Conservation (phyloP, 1,140 invertebrate genomes). For the Cyclina sinensis region DNA sequence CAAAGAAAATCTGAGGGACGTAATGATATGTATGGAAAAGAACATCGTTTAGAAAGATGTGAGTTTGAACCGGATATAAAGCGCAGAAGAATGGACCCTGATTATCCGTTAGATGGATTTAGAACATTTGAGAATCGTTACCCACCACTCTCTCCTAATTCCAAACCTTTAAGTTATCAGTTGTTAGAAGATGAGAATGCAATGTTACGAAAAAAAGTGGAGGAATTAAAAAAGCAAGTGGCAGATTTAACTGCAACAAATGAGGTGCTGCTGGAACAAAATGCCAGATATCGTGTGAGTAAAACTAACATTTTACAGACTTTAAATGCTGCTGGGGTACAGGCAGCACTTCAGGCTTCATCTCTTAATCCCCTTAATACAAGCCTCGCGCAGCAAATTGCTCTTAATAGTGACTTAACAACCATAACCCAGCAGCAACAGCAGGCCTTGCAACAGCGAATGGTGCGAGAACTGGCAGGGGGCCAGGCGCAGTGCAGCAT, state of each 20-base stretch:
- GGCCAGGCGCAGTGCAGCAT: slow-evolving; percentile 70
- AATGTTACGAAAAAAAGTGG: slow-evolving; percentile 91
- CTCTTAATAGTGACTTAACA: slow-evolving; percentile 84
- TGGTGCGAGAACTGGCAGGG: slow-evolving; percentile 72
- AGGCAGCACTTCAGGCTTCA: slow-evolving; percentile 69
- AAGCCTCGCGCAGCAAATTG: slow-evolving; percentile 83
- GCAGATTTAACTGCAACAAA: slow-evolving; percentile 92
- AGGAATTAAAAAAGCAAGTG: slow-evolving; percentile 91
- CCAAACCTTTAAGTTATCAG: slow-evolving; percentile 78
- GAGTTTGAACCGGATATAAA: slow-evolving; percentile 68
- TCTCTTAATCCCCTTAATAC: slow-evolving; percentile 75
- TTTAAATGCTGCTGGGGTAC: slow-evolving; percentile 69
- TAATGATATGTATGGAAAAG: slow-evolving; percentile 36
- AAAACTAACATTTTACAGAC: slow-evolving; percentile 84
- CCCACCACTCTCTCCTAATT: slow-evolving; percentile 63
- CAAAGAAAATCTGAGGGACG: slow-evolving; percentile 72
- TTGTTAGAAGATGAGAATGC: slow-evolving; percentile 92
- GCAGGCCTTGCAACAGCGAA: slow-evolving; percentile 81
- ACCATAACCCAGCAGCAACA: slow-evolving; percentile 77
- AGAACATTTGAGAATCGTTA: slow-evolving; percentile 71
- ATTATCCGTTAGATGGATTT: slow-evolving; percentile 71
- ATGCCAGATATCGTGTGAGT: slow-evolving; percentile 91
- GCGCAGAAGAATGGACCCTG: slow-evolving; percentile 74
- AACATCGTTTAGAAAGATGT: slow-evolving; percentile 79
- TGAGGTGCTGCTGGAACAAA: slow-evolving; percentile 93